Evolutionary conservation across 2,113 vertebrate genomes (phyloP).

Genomic region (Microcebus griseorufus): DNA sequence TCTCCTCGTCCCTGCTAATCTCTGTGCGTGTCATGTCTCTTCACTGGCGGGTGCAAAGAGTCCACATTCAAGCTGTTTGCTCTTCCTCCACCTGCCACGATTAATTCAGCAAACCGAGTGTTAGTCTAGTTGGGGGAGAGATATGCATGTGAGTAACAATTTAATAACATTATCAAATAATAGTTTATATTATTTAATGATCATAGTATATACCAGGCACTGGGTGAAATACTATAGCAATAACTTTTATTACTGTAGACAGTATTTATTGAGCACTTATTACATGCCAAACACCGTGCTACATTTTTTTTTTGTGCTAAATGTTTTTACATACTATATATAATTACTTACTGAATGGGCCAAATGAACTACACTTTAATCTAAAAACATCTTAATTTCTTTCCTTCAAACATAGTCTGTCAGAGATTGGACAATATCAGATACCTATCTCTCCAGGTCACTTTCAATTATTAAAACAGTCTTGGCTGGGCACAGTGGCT

Average conservation of each 20-base stretch:
- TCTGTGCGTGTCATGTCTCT: not conserved
- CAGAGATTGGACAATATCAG: not conserved
- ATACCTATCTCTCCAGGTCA: not conserved
- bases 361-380: not conserved
- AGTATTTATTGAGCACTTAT: not conserved
- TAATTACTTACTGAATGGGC: not conserved
- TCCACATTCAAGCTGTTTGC: not conserved
- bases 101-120: not conserved
- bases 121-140: not conserved
- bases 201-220: not conserved
- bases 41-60: not conserved
- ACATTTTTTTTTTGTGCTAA: not conserved
- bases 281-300: not conserved
- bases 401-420: not conserved
- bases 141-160: not conserved
- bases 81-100: not conserved
- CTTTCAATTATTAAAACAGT: not conserved
- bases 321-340: not conserved
- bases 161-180: not conserved
- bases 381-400: conserved; percentile 6
- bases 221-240: not conserved
- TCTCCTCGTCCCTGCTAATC: not conserved
- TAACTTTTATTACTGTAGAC: not conserved
- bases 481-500: not conserved
- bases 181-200: not conserved